A percentile compares a stretch with the other conserved stretches of the same genome.
These are phyloP conservation scores for Chondrosia reniformis DNA, from an alignment of 37 sponge, comb jelly and placozoan genomes.

Conservation along the genomic window DNA sequence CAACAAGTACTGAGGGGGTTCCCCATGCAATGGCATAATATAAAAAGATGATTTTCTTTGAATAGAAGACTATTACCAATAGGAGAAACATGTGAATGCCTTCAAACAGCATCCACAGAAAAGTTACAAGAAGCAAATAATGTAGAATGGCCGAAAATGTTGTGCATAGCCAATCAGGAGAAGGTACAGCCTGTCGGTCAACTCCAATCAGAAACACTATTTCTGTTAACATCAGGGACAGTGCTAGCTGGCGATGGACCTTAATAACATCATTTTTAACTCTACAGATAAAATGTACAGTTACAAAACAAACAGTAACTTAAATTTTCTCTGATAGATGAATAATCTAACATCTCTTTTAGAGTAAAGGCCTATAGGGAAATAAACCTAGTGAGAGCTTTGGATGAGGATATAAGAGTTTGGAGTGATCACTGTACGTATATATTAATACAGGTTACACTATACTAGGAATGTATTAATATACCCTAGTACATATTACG, in stretches of 20 bases:
- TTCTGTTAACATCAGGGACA: constrained; percentile 62
- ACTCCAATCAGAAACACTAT: constrained; percentile 69
- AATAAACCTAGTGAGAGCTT: no score
- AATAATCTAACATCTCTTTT: no score
- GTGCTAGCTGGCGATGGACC: constrained; percentile 68
- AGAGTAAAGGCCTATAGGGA: no score
- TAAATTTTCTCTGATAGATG: no score
- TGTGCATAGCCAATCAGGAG: constrained; percentile 57
- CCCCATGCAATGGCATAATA: constrained; percentile 62
- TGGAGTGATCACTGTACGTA: no score
- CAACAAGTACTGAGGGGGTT: constrained; percentile 61
- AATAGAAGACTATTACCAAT: constrained; percentile 52
- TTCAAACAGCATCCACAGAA: constrained; percentile 74
- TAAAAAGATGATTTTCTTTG: constrained; percentile 30
- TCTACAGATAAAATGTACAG: no score
- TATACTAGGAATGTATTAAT: no score
- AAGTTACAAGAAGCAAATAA: constrained; percentile 69
- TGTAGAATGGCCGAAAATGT: constrained; percentile 56
- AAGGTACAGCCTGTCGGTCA: constrained; percentile 52
- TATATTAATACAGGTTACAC: no score
- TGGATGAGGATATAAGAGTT: no score
- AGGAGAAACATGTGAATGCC: constrained; percentile 63
- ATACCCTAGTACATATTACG: no score
- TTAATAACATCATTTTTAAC: constrained; percentile 27
- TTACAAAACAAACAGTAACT: no score